Conservation (phyloP, 30 jellyfish, hydroid and myxozoan genomes). For the Pelagia noctiluca region DNA sequence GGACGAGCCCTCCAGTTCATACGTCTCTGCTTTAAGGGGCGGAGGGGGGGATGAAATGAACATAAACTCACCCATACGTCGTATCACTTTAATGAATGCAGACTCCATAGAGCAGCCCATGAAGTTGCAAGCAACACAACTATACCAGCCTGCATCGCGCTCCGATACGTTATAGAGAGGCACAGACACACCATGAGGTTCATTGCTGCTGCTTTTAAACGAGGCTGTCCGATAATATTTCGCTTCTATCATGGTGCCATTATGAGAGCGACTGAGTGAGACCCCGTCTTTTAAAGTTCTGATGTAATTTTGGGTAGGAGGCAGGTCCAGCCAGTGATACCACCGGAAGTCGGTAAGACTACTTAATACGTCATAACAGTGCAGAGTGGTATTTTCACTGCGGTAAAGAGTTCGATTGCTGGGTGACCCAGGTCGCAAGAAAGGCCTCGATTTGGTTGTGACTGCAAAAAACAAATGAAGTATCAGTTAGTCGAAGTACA, state of each 20-base stretch:
- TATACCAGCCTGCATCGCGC: conserved; percentile 84
- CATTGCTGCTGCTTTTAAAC: conserved; percentile 11
- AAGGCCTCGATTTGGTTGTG: conserved; percentile 77
- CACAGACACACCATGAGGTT: conserved; percentile 81
- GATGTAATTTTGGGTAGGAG: conserved; percentile 38
- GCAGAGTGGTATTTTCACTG: conserved; percentile 62
- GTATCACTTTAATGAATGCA: conserved; percentile 54
- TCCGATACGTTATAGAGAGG: conserved; percentile 57
- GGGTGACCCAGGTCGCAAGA: conserved; percentile 70
- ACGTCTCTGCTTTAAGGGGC: too few species aligned
- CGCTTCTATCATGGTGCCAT: conserved; percentile 66
- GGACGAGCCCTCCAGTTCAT: too few species aligned
- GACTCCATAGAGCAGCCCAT: conserved; percentile 82
- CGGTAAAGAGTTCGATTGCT: conserved; percentile 57
- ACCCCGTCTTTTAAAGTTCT: conserved; percentile 36
- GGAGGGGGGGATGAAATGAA: too few species aligned
- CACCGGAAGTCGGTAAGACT: conserved; percentile 95
- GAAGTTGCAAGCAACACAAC: conserved; percentile 89
- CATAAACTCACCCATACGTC: too few species aligned
- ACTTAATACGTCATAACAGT: conserved; percentile 87
- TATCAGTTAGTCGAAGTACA: not conserved
- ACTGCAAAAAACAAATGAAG: conserved; percentile 30
- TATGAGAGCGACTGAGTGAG: conserved; percentile 6
- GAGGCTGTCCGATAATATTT: conserved; percentile 35
- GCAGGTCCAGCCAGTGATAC: conserved; percentile 79